Evolutionary conservation across 2,113 vertebrate species (phyloP).

Genomic region (Hemibagrus wyckioides): DNA sequence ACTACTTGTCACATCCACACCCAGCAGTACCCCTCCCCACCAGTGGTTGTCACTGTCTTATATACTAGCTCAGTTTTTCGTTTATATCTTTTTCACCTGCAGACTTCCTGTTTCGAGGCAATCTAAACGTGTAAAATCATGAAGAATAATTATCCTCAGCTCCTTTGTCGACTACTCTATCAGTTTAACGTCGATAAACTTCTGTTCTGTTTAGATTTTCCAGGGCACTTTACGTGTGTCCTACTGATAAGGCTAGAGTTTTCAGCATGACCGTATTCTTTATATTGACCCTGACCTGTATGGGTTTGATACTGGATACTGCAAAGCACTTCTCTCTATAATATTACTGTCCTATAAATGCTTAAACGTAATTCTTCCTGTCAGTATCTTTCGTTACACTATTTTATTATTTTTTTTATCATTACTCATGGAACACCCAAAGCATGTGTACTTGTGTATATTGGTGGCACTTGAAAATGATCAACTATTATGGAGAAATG

Average conservation of each 20-base stretch:
- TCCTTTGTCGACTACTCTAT: background rate
- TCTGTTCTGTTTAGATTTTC: background rate
- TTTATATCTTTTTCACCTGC: too few species aligned
- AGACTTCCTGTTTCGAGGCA: background rate
- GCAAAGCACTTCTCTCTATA: too few species aligned
- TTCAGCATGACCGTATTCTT: background rate
- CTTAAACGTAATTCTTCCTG: background rate
- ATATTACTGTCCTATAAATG: too few species aligned
- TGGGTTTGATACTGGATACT: background rate
- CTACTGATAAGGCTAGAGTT: background rate
- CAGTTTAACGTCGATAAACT: background rate
- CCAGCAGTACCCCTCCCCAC: background rate
- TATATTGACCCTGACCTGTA: background rate
- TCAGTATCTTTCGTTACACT: background rate
- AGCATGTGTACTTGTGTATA: background rate
- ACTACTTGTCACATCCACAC: background rate
- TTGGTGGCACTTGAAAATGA: background rate
- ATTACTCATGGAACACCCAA: background rate
- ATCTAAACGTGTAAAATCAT: background rate
- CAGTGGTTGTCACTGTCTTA: background rate
- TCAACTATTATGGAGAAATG: background rate
- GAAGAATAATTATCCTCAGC: too few species aligned
- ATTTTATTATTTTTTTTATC: background rate
- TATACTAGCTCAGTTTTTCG: background rate
- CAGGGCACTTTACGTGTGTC: background rate